Base-by-base conservation (phyloP, 2,888 invertebrate species). In the Epinotia nisella region DNA sequence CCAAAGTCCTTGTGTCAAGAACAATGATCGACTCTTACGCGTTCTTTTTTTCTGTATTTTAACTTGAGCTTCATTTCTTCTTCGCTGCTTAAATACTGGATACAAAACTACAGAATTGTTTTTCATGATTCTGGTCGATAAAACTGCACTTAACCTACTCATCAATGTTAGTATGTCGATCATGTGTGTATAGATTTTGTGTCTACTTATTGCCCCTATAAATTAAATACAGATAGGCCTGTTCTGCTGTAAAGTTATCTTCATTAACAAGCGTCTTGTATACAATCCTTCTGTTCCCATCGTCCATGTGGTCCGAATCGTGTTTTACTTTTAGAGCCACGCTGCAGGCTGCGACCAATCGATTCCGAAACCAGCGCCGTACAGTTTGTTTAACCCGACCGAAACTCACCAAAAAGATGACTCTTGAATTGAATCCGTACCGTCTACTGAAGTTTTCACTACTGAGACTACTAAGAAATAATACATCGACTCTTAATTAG, bases 371-470 rank as follows among this genome's bases (percentile, higher is more conserved):
- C 83, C 83, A 80, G 83, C 82, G 82, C 83, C 82, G 86, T 84
- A 81, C 82, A 87, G 91, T 93, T 93, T 92, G 91, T 91, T 93
- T 92, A 93, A 85, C 83, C 78, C 86, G 84, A 83, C 85, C 87
- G 87, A 86, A 88, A 83, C 88, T 80, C 76, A 41, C 87, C 86
- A 93, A 93, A 93, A 93, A 89, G 91, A 91, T 79, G 81, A 92
- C 80, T 89, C 86, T 85, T 87, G 90, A 85, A 92, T 90, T 91
- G 87, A 90, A 90, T 90, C 89, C 85, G 83, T 77, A 79, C 76
- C 78, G n/a, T 72, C 76, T 75, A 77, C 77, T 71, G 70, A 59
- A 66, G 65, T 29, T 35, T 58, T 71, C 49, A 60, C 21, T 66
- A 60, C 11, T n/a, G 9, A 9, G 13, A 49, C n/a, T 9, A 56